These are phyloP conservation scores for Synanthedon andrenaeformis DNA, from an alignment of 2,888 invertebrate genomes.

Conservation along the genomic window DNA sequence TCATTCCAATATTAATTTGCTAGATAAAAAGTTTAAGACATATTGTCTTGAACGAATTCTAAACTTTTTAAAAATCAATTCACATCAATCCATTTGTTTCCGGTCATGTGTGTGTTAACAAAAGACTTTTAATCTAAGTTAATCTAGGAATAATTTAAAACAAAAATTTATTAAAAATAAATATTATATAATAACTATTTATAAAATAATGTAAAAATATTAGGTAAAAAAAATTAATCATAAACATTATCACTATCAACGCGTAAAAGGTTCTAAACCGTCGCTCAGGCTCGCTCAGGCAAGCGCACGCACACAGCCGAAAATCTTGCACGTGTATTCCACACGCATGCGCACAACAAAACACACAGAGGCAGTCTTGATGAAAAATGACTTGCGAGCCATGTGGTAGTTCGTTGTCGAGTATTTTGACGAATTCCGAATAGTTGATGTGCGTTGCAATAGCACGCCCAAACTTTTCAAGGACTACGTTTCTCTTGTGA, in stretches of 20 bases:
- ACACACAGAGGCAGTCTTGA: constrained; percentile 19
- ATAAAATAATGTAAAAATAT: neutral
- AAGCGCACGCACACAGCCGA: constrained; percentile 8
- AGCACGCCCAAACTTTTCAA: constrained; percentile 6
- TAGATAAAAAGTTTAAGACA: no score
- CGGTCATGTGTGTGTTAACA: no score
- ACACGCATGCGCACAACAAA: constrained; percentile 7
- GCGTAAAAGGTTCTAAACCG: constrained; percentile 3
- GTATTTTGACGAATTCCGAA: constrained; percentile 68
- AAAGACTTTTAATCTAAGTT: neutral
- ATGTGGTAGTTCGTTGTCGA: constrained; percentile 55
- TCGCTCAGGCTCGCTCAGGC: constrained; percentile 3
- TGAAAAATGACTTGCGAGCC: constrained; percentile 53
- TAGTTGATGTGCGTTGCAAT: constrained; percentile 32
- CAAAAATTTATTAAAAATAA: neutral
- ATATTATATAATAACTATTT: neutral
- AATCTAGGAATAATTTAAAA: neutral
- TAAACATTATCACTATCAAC: neutral
- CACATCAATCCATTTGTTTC: no score
- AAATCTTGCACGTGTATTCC: constrained; percentile 16
- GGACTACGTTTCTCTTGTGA: no score
- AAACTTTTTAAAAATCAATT: no score
- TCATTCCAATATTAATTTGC: no score
- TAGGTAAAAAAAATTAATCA: neutral
- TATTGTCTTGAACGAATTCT: no score